A percentile compares a stretch with the other conserved stretches of the same genome.
Conservation (phyloP, 35 echinoderm and acorn worm species). For the Ophiothrix spiculata region DNA sequence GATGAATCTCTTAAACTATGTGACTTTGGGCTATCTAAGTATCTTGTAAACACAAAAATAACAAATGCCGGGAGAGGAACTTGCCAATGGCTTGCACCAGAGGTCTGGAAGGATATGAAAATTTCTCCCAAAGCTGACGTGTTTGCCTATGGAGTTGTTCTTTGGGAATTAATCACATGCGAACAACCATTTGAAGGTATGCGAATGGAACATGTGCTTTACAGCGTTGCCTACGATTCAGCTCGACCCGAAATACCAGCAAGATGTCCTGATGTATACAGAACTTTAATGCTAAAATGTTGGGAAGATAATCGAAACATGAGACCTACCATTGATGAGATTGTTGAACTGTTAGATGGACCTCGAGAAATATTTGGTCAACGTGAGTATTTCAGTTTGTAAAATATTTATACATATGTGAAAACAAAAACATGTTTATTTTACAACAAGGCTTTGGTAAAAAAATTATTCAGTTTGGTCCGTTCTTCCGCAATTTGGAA, state of each 20-base stretch:
- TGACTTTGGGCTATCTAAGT: background rate
- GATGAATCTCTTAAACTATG: slow-evolving; percentile 6
- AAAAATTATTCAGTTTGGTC: too few relatives aligned
- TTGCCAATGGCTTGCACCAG: background rate
- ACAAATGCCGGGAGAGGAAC: background rate
- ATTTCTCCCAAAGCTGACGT: background rate
- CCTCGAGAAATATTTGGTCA: background rate
- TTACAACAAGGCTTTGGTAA: too few relatives aligned
- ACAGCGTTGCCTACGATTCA: background rate
- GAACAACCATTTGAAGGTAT: background rate
- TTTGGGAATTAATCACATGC: slow-evolving; percentile 11
- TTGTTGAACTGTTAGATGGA: background rate
- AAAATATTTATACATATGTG: too few relatives aligned
- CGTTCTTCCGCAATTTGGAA: too few relatives aligned
- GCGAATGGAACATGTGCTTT: background rate
- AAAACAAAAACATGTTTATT: too few relatives aligned
- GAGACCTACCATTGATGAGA: slow-evolving; percentile 1
- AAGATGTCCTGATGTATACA: background rate
- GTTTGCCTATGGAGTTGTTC: background rate
- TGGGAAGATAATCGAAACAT: background rate
- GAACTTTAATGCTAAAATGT: background rate
- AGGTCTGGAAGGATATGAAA: background rate
- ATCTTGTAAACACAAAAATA: background rate
- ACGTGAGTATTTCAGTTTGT: too few relatives aligned
- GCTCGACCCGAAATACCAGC: background rate